Base-by-base conservation (phyloP, 2,797 vertebrate genomes). In the Hipposideros larvatus region DNA sequence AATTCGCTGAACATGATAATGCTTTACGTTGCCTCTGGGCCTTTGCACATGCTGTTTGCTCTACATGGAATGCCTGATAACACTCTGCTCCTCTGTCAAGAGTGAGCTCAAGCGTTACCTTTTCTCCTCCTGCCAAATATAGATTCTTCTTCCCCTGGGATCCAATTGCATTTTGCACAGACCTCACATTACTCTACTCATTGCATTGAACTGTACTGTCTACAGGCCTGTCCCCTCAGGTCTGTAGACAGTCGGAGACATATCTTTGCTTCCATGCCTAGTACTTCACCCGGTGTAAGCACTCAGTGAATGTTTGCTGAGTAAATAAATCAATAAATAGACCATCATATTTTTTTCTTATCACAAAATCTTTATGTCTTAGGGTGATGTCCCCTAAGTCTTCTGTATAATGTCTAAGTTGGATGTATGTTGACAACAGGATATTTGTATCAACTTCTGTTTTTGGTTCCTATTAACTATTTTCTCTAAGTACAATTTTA, bases 401-500 rank as follows among this genome's bases (percentile, higher is more conserved):
- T 88, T 80, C 70, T 80, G 21, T 43, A 31, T n/a, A 94, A 88
- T 84, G n/a, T 91, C 53, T 84, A 83, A 91, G 31, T 11, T 92
- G 55, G 37, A 53, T 80, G 4, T n/a, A 48, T 11, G 37, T 15
- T 71, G n/a, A 73, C 43, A 92, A 37, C n/a, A 51, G 63, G 34
- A 22, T 95, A 92, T 91, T 79, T 95, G 48, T 22, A 66, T 41
- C 74, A 84, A 87, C 5, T 43, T 59, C n/a, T 63, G 24, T 34
- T 84, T 94, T 80, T 21, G 15, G 13, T 89, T 95, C 94, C 78
- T 88, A 48, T 15, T 37, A 57, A 87, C 21, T 4, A 21, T 68
- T 86, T 91, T 77, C 65, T 90, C 18, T 57, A 86, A 70, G 41
- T 61, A 78, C 26, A 88, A 57, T 85, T 85, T 94, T 96, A 85